These are phyloP conservation scores for Metellina segmentata DNA, from an alignment of 2,888 invertebrate species.

Conservation along the genomic window DNA sequence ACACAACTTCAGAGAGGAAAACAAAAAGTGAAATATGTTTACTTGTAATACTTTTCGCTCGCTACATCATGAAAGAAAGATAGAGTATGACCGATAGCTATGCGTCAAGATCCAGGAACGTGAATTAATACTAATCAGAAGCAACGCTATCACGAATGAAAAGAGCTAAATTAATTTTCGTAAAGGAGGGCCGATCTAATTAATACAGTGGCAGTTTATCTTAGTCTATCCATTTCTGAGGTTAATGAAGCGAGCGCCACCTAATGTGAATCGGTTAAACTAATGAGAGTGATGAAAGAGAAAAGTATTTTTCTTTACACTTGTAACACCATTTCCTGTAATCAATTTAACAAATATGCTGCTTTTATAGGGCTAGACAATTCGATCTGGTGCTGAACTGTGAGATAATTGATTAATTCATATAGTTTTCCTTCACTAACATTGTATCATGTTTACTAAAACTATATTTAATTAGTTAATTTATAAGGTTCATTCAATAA, in stretches of 20 bases:
- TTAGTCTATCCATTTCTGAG: neutral
- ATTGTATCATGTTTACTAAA: no score
- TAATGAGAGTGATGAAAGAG: constrained; percentile 8
- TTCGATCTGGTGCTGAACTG: no score
- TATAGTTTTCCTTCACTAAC: no score
- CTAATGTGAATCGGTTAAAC: constrained; percentile 12
- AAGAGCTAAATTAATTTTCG: constrained; percentile 14
- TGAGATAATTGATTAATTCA: no score
- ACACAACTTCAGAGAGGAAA: neutral
- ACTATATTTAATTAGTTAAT: no score
- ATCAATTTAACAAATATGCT: neutral
- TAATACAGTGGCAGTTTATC: constrained; percentile 14
- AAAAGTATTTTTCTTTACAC: neutral
- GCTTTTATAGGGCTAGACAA: neutral
- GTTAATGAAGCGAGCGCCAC: constrained; percentile 19
- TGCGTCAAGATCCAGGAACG: neutral
- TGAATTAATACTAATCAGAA: constrained; percentile 18
- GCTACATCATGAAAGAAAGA: neutral
- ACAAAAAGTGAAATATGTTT: neutral
- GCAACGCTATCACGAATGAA: constrained; percentile 21
- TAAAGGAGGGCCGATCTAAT: neutral
- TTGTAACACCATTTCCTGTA: neutral
- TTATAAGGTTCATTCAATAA: no score
- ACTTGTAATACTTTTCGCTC: neutral
- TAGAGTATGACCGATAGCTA: neutral